Evolutionary conservation across 1,140 invertebrate genomes (phyloP), one percentile per base, ranked within the genome.

Genomic region (Drosophila repletoides): DNA sequence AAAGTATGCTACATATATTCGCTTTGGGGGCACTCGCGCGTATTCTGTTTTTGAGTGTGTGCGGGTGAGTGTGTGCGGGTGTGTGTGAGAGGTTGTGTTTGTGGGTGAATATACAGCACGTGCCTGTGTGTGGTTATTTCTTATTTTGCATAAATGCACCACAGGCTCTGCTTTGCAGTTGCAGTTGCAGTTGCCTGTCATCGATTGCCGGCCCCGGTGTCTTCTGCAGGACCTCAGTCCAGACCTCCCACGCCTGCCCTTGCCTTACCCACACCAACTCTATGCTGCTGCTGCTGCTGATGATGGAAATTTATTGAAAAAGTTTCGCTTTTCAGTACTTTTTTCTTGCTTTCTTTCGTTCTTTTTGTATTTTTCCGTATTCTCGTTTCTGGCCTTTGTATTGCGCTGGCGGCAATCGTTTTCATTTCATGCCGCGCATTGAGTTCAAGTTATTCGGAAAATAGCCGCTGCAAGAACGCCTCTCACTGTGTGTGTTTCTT

Each of bases 141-240:
- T 84, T 84, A 84, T 84, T 84, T 84, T 84, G 80, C 80, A 84
- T 86, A 84, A 84, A 84, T 84, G 80, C 79, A 84, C 80, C 79
- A 60, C 79, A 84, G 79, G 73, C 79, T 77, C 67, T 67, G 74
- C 74, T 84, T 84, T 83, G 61, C 79, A 67, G 70, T 71, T 79
- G 79, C 80, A 69, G 77, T 84, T 83, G 61, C 79, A 67, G 70
- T 71, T 79, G 79, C 80, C 80, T 84, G 79, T 86, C 79, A 84
- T 79, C 79, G 79, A 84, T 79, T 84, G 71, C 75, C 40, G 71
- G 56, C 61, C 53, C 46, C 61, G 70, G 60, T 83, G 79, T 83
- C 79, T 83, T 84, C 40, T 49, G 10, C 48, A 53, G 51, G 74
- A 72, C 74, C 55, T 52, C 59, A 49, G 70, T 26, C 34, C 15